Conservation (phyloP, 2,888 invertebrate genomes). For the Drosophila limbata region DNA sequence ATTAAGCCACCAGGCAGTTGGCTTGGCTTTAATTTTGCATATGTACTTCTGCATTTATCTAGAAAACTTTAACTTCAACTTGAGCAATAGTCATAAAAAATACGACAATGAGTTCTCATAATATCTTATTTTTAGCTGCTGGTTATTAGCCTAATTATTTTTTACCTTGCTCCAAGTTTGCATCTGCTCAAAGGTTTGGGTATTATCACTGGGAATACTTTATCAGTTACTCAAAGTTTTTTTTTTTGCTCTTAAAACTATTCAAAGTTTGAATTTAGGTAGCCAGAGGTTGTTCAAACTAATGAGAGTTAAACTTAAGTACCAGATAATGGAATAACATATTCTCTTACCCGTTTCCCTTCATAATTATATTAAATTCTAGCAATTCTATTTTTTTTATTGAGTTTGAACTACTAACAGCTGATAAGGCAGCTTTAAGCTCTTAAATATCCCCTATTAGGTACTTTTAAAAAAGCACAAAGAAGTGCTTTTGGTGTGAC, state of each 20-base stretch:
- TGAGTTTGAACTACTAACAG: not conserved
- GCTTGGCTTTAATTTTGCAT: slow-evolving; percentile 19
- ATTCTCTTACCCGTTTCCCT: slow-evolving; percentile 1
- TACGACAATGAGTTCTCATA: slow-evolving; percentile 61
- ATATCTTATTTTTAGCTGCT: slow-evolving; percentile 63
- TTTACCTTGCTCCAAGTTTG: slow-evolving; percentile 28
- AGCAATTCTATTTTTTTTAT: slow-evolving; percentile 3
- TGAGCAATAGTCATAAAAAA: slow-evolving; percentile 41
- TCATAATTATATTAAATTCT: slow-evolving; percentile 14
- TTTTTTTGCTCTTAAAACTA: not conserved
- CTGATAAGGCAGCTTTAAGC: not conserved
- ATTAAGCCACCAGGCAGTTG: not conserved
- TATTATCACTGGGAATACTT: slow-evolving; percentile 17
- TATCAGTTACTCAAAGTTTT: slow-evolving; percentile 34
- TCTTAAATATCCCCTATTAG: not conserved
- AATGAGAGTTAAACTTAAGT: slow-evolving; percentile 31
- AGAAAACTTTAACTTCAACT: slow-evolving; percentile 19
- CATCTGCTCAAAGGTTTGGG: not conserved
- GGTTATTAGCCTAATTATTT: slow-evolving; percentile 71
- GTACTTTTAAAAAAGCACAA: not conserved
- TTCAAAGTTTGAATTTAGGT: slow-evolving; percentile 17
- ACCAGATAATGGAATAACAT: slow-evolving; percentile 21
- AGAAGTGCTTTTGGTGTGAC: too few relatives aligned
- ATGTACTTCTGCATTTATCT: slow-evolving; percentile 7
- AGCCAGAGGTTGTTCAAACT: slow-evolving; percentile 6